Evolutionary conservation across 2,888 invertebrate genomes (phyloP).

Genomic region (Sesia apiformis): DNA sequence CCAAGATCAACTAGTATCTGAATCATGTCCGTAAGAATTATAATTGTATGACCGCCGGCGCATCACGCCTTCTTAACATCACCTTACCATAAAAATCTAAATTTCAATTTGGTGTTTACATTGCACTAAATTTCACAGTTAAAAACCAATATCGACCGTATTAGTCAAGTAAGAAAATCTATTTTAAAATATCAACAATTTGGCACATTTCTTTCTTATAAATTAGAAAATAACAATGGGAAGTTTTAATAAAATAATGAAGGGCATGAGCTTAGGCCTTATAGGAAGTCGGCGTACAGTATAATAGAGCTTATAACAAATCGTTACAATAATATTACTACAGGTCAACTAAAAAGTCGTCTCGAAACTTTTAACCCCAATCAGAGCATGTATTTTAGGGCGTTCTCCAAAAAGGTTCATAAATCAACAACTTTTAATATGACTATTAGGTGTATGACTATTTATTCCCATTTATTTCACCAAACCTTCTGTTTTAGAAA

Average conservation of each 20-base stretch:
- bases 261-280: conserved; percentile 5
- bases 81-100: conserved; percentile 21
- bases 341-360: too few relatives aligned
- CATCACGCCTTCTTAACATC: conserved; percentile 2
- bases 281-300: conserved; percentile 5
- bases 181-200: conserved; percentile 56
- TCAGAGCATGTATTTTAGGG: too few relatives aligned
- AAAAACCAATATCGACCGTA: conserved; percentile 19
- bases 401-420: too few relatives aligned
- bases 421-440: too few relatives aligned
- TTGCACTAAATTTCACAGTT: conserved; percentile 40
- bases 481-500: too few relatives aligned
- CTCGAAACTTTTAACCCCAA: too few relatives aligned
- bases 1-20: too few relatives aligned
- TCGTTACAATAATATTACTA: neutral
- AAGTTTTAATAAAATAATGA: conserved; percentile 4
- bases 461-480: too few relatives aligned
- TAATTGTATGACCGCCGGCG: neutral
- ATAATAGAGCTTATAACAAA: conserved; percentile 6
- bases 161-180: conserved; percentile 38
- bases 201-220: conserved; percentile 50
- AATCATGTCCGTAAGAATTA: too few relatives aligned
- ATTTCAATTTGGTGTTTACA: conserved; percentile 58
- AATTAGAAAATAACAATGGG: conserved; percentile 13
- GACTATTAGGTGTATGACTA: too few relatives aligned